These are phyloP conservation scores for Diplogasteroides magnus DNA, from an alignment of 1,140 invertebrate species.

Conservation along the genomic window DNA sequence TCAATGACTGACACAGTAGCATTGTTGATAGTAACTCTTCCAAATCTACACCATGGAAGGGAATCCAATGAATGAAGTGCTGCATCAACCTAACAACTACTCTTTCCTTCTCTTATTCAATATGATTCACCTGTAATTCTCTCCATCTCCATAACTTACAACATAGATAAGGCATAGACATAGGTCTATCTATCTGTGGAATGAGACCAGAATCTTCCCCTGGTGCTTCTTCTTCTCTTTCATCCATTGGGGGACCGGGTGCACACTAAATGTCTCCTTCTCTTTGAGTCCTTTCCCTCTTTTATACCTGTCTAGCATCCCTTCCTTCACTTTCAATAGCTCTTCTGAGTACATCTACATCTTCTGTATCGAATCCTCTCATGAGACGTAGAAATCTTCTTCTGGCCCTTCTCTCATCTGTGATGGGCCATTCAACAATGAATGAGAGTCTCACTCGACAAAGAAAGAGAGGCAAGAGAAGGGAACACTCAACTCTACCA, in stretches of 20 bases:
- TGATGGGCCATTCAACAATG: background rate
- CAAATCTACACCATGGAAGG: conserved; percentile 53
- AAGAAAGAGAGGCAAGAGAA: background rate
- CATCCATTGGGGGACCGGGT: conserved; percentile 53
- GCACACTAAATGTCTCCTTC: conserved; percentile 37
- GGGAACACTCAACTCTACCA: too few relatives aligned
- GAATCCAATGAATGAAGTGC: conserved; percentile 53
- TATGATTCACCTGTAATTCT: conserved; percentile 42
- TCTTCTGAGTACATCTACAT: conserved; percentile 50
- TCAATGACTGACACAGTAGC: conserved; percentile 38
- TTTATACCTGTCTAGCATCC: conserved; percentile 23
- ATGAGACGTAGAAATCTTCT: conserved; percentile 51
- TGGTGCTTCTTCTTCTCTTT: conserved; percentile 42
- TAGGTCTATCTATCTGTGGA: conserved; percentile 52
- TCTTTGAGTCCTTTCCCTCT: background rate
- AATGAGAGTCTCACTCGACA: too few relatives aligned
- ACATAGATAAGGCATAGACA: conserved; percentile 54
- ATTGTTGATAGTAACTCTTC: conserved; percentile 54
- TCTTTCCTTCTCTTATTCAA: background rate
- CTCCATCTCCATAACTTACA: conserved; percentile 55
- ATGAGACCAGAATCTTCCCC: conserved; percentile 42
- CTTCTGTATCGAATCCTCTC: conserved; percentile 54
- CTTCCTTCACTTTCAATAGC: conserved; percentile 31
- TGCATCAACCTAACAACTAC: conserved; percentile 43
- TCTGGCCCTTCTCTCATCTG: conserved; percentile 48